Evolutionary conservation across 1,140 invertebrate genomes (phyloP), one percentile per base, ranked within the genome.

Genomic region (Planococcus citri): DNA sequence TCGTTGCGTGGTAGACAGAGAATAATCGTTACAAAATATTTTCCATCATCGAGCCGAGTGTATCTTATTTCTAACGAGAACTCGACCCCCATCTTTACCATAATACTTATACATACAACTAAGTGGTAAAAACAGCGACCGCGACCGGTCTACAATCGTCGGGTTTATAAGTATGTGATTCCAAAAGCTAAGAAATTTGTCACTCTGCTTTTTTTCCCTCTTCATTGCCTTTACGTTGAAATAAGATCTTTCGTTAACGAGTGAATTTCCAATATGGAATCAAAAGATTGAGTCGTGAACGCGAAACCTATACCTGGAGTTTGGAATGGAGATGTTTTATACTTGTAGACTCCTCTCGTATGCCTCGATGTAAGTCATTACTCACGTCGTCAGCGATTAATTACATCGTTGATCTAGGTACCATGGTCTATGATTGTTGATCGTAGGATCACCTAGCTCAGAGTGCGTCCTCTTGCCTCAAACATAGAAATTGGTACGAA

Each of bases 21-120:
- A 51, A n/a, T 51, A 51, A 51, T 51, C 41, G 41, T 51, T 51
- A 51, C 41, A 51, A 51, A 51, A 51, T 51, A 51, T 51, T 51
- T 51, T 51, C 41, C 41, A 51, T 51, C 41, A 51, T 51, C 41
- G 17, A 51, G 41, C 41, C 17, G 41, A 51, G 41, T 51, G 41
- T 51, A 51, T 51, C 41, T 51, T 51, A 51, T 51, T 51, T 51
- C 41, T 51, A 51, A 51, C 41, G 41, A 33, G 29, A 33, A 51
- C 17, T 51, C 41, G 41, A 51, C 41, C 41, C 41, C 41, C 41
- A 51, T 51, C 17, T 12, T 33, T 33, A 33, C n/a, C n/a, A n/a
- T n/a, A n/a, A n/a, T n/a, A n/a, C n/a, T n/a, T n/a, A n/a, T n/a
- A n/a, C n/a, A n/a, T n/a, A n/a, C n/a, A n/a, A n/a, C n/a, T n/a